These are phyloP conservation scores for Poliocrania exsul DNA, from an alignment of 2,797 vertebrate genomes.

Conservation along the genomic window DNA sequence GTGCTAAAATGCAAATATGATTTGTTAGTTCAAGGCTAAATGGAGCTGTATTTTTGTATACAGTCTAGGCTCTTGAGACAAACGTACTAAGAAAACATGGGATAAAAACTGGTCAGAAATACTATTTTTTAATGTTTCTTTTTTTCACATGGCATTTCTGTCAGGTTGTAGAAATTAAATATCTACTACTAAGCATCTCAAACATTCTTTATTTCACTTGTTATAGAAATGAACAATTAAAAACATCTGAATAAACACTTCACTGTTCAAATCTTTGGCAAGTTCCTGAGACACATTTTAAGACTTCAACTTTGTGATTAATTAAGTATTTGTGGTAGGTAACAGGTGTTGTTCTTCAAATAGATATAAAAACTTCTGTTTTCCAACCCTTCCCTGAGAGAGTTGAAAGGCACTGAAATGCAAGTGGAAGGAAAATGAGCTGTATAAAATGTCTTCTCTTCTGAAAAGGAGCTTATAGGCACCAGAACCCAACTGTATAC, in stretches of 20 bases:
- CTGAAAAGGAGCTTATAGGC: background rate
- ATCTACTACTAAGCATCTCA: background rate
- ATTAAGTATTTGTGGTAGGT: background rate
- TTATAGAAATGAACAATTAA: background rate
- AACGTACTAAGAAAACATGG: background rate
- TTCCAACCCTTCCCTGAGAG: background rate
- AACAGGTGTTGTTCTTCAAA: background rate
- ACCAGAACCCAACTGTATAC: background rate
- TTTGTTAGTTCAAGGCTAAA: background rate
- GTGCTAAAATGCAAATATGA: background rate
- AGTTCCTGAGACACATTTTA: background rate
- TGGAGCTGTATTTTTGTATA: background rate
- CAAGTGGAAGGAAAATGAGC: background rate
- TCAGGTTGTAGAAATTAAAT: background rate
- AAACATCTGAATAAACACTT: background rate
- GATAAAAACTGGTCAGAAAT: background rate
- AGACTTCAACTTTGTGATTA: background rate
- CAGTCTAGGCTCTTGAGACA: background rate
- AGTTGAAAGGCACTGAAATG: background rate
- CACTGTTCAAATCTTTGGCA: background rate
- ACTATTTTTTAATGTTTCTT: background rate
- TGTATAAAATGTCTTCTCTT: background rate
- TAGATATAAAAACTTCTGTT: background rate
- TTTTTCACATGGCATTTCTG: background rate
- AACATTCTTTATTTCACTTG: background rate